phyloP scores from a whole-genome alignment of 2,797 vertebrate genomes.

The Dromococcyx pavoninus region DNA sequence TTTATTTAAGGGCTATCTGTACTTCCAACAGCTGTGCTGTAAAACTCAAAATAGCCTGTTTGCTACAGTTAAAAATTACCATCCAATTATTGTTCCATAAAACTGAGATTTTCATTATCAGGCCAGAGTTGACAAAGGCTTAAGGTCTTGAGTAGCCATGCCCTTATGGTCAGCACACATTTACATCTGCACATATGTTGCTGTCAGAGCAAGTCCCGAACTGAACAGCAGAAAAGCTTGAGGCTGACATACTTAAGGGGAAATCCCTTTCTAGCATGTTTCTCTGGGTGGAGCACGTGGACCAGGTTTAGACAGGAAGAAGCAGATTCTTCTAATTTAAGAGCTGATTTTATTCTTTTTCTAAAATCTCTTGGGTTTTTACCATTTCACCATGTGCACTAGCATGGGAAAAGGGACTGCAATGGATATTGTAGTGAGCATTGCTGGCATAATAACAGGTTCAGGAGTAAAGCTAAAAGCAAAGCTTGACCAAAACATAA shows the following conservation, averaged over 20 bases:
- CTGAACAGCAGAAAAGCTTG: background rate
- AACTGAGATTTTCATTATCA: background rate
- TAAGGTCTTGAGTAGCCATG: background rate
- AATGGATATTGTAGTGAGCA: background rate
- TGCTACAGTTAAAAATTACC: background rate
- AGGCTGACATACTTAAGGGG: background rate
- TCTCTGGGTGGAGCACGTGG: background rate
- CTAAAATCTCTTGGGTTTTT: background rate
- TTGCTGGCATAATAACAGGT: background rate
- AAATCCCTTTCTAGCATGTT: background rate
- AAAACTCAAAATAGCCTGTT: background rate
- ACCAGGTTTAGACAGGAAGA: background rate
- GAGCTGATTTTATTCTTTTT: background rate
- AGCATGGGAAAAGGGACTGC: background rate
- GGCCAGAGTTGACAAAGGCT: background rate
- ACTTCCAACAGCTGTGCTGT: background rate
- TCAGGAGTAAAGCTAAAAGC: background rate
- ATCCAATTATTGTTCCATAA: background rate
- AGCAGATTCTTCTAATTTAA: background rate
- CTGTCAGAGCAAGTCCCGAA: background rate
- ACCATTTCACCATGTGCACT: background rate
- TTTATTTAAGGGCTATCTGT: background rate
- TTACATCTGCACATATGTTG: background rate
- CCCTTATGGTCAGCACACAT: background rate
- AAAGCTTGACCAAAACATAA: background rate